Evolutionary conservation across 2,113 vertebrate genomes (phyloP).

Genomic region (Corydoras maculifer): DNA sequence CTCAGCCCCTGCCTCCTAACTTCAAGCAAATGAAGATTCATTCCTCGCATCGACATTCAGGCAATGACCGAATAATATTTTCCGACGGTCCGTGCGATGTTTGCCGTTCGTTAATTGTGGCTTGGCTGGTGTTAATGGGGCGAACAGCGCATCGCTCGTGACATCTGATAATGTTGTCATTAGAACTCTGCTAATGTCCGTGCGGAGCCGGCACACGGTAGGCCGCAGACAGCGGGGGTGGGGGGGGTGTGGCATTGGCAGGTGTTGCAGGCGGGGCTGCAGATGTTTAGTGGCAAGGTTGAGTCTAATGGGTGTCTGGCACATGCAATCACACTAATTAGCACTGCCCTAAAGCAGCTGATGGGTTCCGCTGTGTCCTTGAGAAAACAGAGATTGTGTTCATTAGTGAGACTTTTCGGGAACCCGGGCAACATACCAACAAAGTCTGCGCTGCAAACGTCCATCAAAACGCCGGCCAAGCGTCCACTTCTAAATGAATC

Average conservation of each 20-base stretch:
- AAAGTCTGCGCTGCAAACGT: neutral
- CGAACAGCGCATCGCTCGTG: constrained; percentile 23
- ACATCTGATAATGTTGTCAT: constrained; percentile 17
- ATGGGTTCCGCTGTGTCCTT: constrained; percentile 24
- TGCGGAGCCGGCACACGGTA: constrained; percentile 16
- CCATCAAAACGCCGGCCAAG: neutral
- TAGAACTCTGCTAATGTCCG: constrained; percentile 2
- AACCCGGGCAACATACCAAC: constrained; percentile 8
- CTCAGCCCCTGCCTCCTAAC: constrained; percentile 39
- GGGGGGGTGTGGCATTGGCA: constrained; percentile 26
- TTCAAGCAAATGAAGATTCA: constrained; percentile 47
- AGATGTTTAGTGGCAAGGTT: constrained; percentile 34
- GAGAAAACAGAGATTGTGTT: constrained; percentile 18
- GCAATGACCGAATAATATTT: constrained; percentile 54
- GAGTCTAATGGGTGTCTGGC: constrained; percentile 19
- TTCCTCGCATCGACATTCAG: constrained; percentile 51
- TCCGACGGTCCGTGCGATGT: constrained; percentile 28
- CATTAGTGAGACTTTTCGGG: constrained; percentile 11
- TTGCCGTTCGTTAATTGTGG: constrained; percentile 39
- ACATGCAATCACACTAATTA: constrained; percentile 19
- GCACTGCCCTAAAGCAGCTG: constrained; percentile 13
- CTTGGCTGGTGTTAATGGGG: constrained; percentile 43
- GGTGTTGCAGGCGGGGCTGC: constrained; percentile 25
- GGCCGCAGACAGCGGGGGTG: constrained; percentile 34
- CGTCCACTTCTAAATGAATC: neutral